These are phyloP conservation scores for Dendrolimus pini DNA, from an alignment of 2,888 invertebrate species.

Conservation along the genomic window DNA sequence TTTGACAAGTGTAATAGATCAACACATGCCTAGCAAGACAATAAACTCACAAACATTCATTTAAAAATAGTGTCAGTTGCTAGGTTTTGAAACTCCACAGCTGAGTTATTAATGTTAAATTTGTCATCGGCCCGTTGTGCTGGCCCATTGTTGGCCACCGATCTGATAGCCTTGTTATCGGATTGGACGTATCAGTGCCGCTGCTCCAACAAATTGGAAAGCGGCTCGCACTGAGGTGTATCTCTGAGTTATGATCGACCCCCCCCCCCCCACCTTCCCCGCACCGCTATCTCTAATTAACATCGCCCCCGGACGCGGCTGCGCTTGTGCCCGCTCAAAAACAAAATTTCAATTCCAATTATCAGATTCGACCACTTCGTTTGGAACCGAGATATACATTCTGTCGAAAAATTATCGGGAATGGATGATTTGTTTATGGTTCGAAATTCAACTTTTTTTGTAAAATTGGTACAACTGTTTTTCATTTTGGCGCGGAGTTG, in stretches of 20 bases:
- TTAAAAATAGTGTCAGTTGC: too few relatives aligned
- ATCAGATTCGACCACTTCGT: background rate
- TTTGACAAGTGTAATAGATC: too few relatives aligned
- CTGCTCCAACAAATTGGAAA: conserved; percentile 47
- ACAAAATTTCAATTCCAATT: background rate
- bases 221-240: conserved; percentile 30
- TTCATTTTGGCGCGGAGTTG: too few relatives aligned
- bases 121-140: background rate
- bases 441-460: too few relatives aligned
- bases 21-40: too few relatives aligned
- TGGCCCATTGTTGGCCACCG: background rate
- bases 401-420: too few relatives aligned
- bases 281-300: conserved; percentile 54
- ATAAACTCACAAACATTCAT: too few relatives aligned
- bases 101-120: background rate
- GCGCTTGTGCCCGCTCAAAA: conserved; percentile 5
- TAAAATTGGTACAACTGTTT: too few relatives aligned
- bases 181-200: conserved; percentile 3
- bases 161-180: background rate
- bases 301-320: conserved; percentile 28
- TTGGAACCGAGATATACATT: too few relatives aligned
- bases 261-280: background rate
- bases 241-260: conserved; percentile 32
- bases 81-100: too few relatives aligned
- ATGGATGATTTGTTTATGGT: too few relatives aligned